Conservation (phyloP, 2,888 invertebrate species). For the Philereme transversata region DNA sequence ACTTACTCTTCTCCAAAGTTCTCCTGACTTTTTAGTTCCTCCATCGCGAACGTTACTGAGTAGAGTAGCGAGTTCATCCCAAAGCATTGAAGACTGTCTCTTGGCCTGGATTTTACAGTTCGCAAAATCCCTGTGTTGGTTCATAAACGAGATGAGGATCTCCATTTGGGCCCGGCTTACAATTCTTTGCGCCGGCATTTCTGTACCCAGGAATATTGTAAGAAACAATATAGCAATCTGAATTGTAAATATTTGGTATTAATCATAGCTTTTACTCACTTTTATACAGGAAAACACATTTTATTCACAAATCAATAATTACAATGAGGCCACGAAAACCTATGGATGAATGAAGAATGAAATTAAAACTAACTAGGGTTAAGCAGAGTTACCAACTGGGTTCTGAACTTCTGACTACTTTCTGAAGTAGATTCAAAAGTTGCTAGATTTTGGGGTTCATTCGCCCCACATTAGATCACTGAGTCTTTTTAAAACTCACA, state of each 20-base stretch:
- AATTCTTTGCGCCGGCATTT: neutral
- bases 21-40: constrained; percentile 2
- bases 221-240: neutral
- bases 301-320: too few species aligned
- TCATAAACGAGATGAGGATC: constrained; percentile 6
- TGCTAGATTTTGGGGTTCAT: too few species aligned
- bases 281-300: neutral
- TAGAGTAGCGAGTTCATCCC: constrained; percentile 4
- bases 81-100: neutral
- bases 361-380: too few species aligned
- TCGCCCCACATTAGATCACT: too few species aligned
- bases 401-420: too few species aligned
- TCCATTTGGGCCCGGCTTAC: neutral
- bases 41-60: constrained; percentile 4
- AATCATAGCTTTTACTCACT: neutral
- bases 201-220: neutral
- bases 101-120: constrained; percentile 1
- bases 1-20: constrained; percentile 9
- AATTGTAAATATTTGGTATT: neutral
- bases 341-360: too few species aligned
- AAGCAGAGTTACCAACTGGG: too few species aligned
- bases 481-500: too few species aligned
- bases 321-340: too few species aligned
- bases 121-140: constrained; percentile 8
- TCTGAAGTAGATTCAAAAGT: too few species aligned